Conservation (phyloP, 2,797 vertebrate species). For the Rhynchotus rufescens region DNA sequence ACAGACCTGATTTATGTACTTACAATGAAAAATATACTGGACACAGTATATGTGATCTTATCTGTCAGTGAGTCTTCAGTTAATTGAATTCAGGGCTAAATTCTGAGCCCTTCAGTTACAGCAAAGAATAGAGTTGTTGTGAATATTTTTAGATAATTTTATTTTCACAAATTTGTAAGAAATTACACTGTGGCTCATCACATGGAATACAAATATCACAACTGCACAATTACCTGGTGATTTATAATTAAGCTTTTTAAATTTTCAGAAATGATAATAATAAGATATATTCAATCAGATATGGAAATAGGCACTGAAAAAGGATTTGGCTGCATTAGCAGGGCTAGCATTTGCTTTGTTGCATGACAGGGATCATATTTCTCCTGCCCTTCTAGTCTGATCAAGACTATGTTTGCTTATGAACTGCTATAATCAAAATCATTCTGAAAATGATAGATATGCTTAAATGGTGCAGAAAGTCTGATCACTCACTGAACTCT, state of each 20-base stretch:
- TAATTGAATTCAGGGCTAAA: not conserved
- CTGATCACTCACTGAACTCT: not conserved
- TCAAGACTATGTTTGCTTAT: not conserved
- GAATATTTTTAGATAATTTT: not conserved
- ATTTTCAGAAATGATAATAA: not conserved
- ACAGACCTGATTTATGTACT: not conserved
- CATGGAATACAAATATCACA: not conserved
- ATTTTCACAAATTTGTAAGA: not conserved
- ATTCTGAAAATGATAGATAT: not conserved
- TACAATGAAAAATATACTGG: not conserved
- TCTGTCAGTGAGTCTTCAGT: not conserved
- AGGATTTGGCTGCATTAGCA: not conserved
- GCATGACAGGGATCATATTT: not conserved
- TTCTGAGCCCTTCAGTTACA: not conserved
- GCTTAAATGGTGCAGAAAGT: constrained; percentile 12
- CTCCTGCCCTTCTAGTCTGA: not conserved
- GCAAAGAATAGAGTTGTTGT: not conserved
- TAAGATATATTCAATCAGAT: not conserved
- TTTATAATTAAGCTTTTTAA: constrained; percentile 21
- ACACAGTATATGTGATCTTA: not conserved
- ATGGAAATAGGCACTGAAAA: not conserved
- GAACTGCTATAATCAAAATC: not conserved
- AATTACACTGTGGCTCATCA: not conserved
- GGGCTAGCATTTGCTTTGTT: not conserved
- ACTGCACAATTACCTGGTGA: not conserved